phyloP scores from a whole-genome alignment of 2,113 vertebrate genomes.

The Bungarus multicinctus region DNA sequence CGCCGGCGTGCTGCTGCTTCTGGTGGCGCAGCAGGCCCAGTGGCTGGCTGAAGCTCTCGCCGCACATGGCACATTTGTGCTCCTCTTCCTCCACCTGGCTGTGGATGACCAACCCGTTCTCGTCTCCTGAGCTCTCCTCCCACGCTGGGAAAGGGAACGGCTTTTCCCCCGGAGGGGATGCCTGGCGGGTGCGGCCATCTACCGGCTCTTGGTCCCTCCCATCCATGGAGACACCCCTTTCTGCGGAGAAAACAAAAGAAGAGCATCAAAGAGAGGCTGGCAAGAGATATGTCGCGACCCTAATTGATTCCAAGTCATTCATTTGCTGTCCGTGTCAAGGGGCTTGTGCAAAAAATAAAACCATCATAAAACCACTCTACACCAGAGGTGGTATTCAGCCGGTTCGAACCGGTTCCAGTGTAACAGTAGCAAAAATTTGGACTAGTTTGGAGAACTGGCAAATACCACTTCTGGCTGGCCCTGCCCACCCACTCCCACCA shows the following conservation, averaged over 20 bases:
- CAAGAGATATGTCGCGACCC: fast-evolving
- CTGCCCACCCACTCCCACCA: too few relatives aligned
- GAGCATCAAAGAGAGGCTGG: too few relatives aligned
- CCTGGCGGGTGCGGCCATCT: fast-evolving
- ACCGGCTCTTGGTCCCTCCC: background rate
- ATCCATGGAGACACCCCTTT: background rate
- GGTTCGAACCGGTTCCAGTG: too few relatives aligned
- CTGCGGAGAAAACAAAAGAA: background rate
- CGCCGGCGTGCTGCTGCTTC: slow-evolving; percentile 13
- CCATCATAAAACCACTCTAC: too few relatives aligned
- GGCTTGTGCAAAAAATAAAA: too few relatives aligned
- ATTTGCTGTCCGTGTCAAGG: too few relatives aligned
- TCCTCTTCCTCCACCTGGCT: slow-evolving; percentile 26
- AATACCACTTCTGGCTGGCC: too few relatives aligned
- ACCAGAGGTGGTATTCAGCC: too few relatives aligned
- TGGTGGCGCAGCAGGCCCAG: slow-evolving; percentile 21
- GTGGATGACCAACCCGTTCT: slow-evolving; percentile 20
- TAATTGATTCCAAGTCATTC: too few relatives aligned
- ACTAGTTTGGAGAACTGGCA: too few relatives aligned
- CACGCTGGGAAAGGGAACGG: background rate
- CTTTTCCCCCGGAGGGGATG: background rate
- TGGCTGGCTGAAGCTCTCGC: background rate
- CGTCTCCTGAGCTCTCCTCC: slow-evolving; percentile 16
- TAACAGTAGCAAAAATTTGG: too few relatives aligned
- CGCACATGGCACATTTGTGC: background rate